phyloP scores from a whole-genome alignment of 1,140 invertebrate genomes.

The Heterodera carotae region DNA sequence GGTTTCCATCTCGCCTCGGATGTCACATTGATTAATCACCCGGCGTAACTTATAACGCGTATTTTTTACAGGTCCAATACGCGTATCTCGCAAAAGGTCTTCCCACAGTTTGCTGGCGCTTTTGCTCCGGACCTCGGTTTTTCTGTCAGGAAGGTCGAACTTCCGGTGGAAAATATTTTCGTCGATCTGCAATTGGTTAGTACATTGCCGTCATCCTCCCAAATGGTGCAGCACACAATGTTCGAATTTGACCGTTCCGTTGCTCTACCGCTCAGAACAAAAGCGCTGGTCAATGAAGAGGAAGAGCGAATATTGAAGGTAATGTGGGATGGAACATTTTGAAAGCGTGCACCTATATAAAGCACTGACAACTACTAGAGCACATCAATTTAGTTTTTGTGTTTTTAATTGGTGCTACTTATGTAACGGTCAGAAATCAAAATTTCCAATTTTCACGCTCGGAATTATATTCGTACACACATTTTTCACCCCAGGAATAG shows the following conservation, averaged over 20 bases:
- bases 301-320: neutral
- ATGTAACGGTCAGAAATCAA: no score
- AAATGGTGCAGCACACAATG: neutral
- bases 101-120: constrained; percentile 17
- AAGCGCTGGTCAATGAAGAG: neutral
- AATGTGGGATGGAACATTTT: neutral
- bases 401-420: no score
- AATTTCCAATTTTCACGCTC: no score
- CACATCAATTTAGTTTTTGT: no score
- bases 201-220: neutral
- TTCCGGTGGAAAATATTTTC: constrained; percentile 8
- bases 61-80: neutral
- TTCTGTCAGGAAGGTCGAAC: constrained; percentile 9
- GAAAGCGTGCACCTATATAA: no score
- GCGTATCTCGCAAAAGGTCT: constrained; percentile 11
- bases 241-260: constrained; percentile 9
- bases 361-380: no score
- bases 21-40: no score
- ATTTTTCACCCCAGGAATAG: no score
- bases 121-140: constrained; percentile 17
- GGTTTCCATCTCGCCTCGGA: no score
- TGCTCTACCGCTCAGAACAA: constrained; percentile 8
- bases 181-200: neutral
- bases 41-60: no score
- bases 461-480: no score